A percentile compares a stretch with the other conserved stretches of the same genome.
Conservation (phyloP, 2,888 invertebrate species). For the Parnassius smintheus region DNA sequence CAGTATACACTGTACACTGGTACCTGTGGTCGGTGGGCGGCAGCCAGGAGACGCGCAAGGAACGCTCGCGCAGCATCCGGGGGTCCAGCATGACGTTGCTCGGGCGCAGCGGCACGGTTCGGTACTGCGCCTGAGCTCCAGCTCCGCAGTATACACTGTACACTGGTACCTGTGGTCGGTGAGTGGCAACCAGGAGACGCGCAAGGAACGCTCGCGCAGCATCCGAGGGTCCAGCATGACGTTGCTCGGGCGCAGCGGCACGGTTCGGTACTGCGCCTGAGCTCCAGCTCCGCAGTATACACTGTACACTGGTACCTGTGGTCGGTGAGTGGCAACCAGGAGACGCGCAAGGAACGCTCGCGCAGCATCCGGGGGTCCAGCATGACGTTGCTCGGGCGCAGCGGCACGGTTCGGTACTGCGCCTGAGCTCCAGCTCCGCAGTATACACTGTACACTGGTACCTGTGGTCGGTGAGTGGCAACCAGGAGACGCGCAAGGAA, state of each 20-base stretch:
- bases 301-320: slow-evolving; percentile 66
- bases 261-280: slow-evolving; percentile 38
- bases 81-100: slow-evolving; percentile 91
- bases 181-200: too few relatives aligned
- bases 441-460: slow-evolving; percentile 33
- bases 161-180: too few relatives aligned
- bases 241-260: slow-evolving; percentile 95
- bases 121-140: slow-evolving; percentile 95
- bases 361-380: slow-evolving; percentile 87
- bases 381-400: slow-evolving; percentile 91
- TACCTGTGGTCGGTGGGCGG: slow-evolving; percentile 89
- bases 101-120: slow-evolving; percentile 94
- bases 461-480: slow-evolving; percentile 89
- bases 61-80: slow-evolving; percentile 85
- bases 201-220: too few relatives aligned
- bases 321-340: slow-evolving; percentile 93
- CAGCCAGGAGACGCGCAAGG: slow-evolving; percentile 92
- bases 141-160: slow-evolving; percentile 89
- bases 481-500: slow-evolving; percentile 92
- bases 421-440: too few relatives aligned
- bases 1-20: background rate
- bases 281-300: background rate
- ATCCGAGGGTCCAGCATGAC: slow-evolving; percentile 79
- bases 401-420: slow-evolving; percentile 94
- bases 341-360: slow-evolving; percentile 89